A percentile compares a stretch with the other conserved stretches of the same genome.
phyloP scores from a whole-genome alignment of 2,797 vertebrate species.

The Eleutherodactylus coqui region DNA sequence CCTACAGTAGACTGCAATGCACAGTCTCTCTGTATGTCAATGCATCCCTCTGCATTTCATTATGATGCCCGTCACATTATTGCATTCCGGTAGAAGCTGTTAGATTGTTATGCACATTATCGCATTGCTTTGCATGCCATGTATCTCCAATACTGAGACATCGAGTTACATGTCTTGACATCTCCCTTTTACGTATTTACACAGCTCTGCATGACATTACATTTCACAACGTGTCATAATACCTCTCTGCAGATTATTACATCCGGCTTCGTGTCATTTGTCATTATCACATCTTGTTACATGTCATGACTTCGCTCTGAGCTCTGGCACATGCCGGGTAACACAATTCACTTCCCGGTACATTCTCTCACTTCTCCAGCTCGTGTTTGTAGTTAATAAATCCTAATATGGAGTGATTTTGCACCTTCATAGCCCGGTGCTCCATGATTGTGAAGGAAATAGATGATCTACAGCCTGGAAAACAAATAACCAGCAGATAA shows the following conservation, averaged over 20 bases:
- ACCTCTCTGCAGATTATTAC: conserved; percentile 27
- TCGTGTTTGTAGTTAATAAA: conserved; percentile 51
- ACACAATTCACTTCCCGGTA: conserved; percentile 22
- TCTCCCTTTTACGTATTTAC: conserved; percentile 25
- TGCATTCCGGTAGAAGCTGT: conserved; percentile 24
- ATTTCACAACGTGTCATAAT: conserved; percentile 29
- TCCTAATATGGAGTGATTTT: conserved; percentile 41
- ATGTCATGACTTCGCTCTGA: conserved; percentile 30
- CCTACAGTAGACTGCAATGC: not conserved
- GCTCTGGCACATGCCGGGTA: not conserved
- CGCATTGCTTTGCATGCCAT: conserved; percentile 21
- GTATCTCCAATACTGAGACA: conserved; percentile 1
- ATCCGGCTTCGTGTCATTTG: conserved; percentile 35
- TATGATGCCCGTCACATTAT: conserved; percentile 25
- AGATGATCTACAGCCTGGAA: conserved; percentile 50
- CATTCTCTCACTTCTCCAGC: conserved; percentile 32
- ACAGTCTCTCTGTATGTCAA: not conserved
- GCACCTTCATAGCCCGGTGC: conserved; percentile 29
- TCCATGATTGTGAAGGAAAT: conserved; percentile 31
- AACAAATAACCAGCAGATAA: conserved; percentile 59
- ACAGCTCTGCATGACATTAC: conserved; percentile 6
- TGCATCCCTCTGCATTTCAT: conserved; percentile 30
- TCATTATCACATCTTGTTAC: conserved; percentile 52
- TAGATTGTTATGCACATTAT: conserved; percentile 17
- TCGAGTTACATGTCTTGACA: conserved; percentile 37